phyloP scores from a whole-genome alignment of 2,888 invertebrate species.

The Netelia virgata region DNA sequence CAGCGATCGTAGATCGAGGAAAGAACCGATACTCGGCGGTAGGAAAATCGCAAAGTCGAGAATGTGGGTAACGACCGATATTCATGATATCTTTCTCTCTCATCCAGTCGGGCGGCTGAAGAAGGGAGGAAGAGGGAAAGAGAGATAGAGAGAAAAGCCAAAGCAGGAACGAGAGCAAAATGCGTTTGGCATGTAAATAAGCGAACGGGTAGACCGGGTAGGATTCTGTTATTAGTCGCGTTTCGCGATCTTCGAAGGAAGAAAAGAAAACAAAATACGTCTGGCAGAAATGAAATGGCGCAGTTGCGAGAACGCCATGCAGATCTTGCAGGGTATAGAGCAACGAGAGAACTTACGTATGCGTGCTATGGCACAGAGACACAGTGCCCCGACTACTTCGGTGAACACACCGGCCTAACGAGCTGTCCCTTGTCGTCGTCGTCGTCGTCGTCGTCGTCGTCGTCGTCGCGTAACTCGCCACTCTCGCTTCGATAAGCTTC shows the following conservation, averaged over 20 bases:
- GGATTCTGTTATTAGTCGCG: conserved; percentile 77
- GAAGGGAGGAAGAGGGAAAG: conserved; percentile 49
- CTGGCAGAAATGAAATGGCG: conserved; percentile 77
- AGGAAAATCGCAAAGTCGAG: conserved; percentile 54
- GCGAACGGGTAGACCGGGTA: conserved; percentile 63
- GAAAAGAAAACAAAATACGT: conserved; percentile 73
- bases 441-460: conserved; percentile 59
- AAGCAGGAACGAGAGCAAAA: conserved; percentile 59
- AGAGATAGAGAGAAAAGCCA: conserved; percentile 32
- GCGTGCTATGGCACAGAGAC: conserved; percentile 67
- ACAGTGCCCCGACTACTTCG: conserved; percentile 62
- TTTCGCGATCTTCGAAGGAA: conserved; percentile 68
- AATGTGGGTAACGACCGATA: conserved; percentile 75
- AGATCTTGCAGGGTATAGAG: conserved; percentile 39
- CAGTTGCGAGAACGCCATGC: conserved; percentile 65
- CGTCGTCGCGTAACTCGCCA: conserved; percentile 68
- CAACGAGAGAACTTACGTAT: conserved; percentile 39
- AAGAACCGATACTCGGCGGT: conserved; percentile 33
- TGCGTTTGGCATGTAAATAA: conserved; percentile 78
- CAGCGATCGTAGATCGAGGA: conserved; percentile 17
- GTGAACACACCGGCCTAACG: conserved; percentile 73
- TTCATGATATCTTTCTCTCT: conserved; percentile 72
- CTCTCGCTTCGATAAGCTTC: conserved; percentile 73
- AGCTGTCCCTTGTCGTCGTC: conserved; percentile 69
- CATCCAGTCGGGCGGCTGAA: conserved; percentile 39